Evolutionary conservation across 2,888 invertebrate species (phyloP).

Genomic region (Theretra japonica): DNA sequence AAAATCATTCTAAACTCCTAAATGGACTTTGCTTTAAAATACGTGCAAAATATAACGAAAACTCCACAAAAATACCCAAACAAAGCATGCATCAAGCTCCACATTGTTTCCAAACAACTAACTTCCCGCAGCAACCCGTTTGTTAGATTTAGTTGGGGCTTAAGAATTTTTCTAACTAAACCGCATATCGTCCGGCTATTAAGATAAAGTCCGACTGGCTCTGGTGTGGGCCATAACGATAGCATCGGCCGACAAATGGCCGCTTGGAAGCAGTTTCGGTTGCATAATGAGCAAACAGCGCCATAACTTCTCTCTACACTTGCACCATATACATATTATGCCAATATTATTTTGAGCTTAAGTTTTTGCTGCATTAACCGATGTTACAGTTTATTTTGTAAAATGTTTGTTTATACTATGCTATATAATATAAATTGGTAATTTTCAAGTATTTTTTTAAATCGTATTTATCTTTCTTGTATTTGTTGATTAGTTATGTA

Average conservation of each 20-base stretch:
- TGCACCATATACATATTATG: background rate
- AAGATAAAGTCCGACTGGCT: slow-evolving; percentile 29
- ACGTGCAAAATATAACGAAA: background rate
- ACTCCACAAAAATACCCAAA: background rate
- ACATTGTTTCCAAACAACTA: slow-evolving; percentile 2
- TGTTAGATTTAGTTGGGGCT: slow-evolving; percentile 3
- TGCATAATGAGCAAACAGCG: slow-evolving; percentile 33
- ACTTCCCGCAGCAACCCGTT: background rate
- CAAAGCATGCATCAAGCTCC: background rate
- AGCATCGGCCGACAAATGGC: slow-evolving; percentile 39
- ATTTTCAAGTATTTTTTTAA: too few species aligned
- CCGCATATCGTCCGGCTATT: slow-evolving; percentile 25
- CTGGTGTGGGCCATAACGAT: slow-evolving; percentile 32
- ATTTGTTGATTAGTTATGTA: too few species aligned
- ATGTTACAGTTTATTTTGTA: background rate
- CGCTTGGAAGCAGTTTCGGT: slow-evolving; percentile 32
- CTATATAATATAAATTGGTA: too few species aligned
- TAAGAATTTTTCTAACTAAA: slow-evolving; percentile 19
- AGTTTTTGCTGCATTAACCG: background rate
- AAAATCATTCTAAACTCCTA: too few species aligned
- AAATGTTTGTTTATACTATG: too few species aligned
- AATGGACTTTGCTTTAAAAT: too few species aligned
- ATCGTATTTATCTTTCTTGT: too few species aligned
- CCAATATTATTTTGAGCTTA: slow-evolving; percentile 9
- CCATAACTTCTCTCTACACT: slow-evolving; percentile 17